phyloP scores from a whole-genome alignment of 2,797 vertebrate genomes.

The Morus bassanus region DNA sequence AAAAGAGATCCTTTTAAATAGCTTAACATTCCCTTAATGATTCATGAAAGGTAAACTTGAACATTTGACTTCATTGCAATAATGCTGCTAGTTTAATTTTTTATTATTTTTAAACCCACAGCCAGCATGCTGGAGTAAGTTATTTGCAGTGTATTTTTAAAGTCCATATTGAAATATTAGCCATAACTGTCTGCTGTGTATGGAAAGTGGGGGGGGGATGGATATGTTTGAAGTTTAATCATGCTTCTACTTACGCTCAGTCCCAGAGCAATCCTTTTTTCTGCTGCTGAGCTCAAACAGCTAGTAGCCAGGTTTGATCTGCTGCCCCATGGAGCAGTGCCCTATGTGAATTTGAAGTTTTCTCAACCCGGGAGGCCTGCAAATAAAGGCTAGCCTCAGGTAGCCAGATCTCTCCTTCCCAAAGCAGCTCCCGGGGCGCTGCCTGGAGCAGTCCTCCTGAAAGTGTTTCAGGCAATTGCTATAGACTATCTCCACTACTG shows the following conservation, averaged over 20 bases:
- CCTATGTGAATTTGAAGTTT: constrained; percentile 80
- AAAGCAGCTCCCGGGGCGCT: constrained; percentile 75
- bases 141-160: constrained; percentile 68
- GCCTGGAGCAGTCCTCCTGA: constrained; percentile 75
- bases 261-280: constrained; percentile 88
- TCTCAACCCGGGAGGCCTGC: constrained; percentile 74
- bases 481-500: constrained; percentile 23
- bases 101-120: constrained; percentile 5
- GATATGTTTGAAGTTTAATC: constrained; percentile 85
- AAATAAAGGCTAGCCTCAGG: constrained; percentile 75
- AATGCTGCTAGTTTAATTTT: constrained; percentile 4
- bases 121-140: constrained; percentile 44
- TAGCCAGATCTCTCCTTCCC: constrained; percentile 74
- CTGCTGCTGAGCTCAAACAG: constrained; percentile 86
- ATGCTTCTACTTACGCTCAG: constrained; percentile 82
- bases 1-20: constrained; percentile 4
- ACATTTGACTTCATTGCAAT: neutral
- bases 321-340: constrained; percentile 80
- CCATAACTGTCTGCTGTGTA: constrained; percentile 71
- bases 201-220: constrained; percentile 17
- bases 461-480: constrained; percentile 67
- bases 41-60: constrained; percentile 31
- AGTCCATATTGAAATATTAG: constrained; percentile 72
- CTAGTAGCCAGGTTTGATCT: constrained; percentile 89
- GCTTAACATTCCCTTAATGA: neutral